A percentile compares a stretch with the other conserved stretches of the same genome.
These are phyloP conservation scores for Crotophaga sulcirostris DNA, from an alignment of 2,113 vertebrate species.

Conservation along the genomic window DNA sequence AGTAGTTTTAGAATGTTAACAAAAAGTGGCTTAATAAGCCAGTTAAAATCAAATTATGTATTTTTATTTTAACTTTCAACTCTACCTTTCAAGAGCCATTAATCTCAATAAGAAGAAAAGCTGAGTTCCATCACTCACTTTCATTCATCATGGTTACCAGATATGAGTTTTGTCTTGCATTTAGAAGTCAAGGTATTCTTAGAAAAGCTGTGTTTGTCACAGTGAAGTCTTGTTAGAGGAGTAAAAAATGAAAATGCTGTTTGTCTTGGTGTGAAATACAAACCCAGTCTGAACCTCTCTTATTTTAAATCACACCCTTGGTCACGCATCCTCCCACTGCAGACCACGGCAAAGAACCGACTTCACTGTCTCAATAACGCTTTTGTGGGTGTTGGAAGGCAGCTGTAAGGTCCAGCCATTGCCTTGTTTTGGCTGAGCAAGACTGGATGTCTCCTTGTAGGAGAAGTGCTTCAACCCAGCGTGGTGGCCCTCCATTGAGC, in stretches of 20 bases:
- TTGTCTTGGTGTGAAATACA: not conserved
- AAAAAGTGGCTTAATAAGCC: not conserved
- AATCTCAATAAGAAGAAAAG: not conserved
- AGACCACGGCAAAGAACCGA: accelerated
- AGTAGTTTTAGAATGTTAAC: not conserved
- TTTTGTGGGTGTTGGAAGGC: not conserved
- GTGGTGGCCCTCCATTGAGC: not conserved
- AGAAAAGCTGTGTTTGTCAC: not conserved
- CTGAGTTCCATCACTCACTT: not conserved
- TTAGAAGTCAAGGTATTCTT: not conserved
- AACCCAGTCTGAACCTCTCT: not conserved
- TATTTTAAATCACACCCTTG: not conserved
- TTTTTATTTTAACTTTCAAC: not conserved
- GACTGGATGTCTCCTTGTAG: not conserved
- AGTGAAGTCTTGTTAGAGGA: not conserved
- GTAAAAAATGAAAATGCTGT: not conserved
- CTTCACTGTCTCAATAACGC: accelerated
- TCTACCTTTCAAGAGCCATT: not conserved
- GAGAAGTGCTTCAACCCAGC: not conserved
- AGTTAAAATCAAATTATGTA: not conserved
- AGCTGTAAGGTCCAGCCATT: not conserved
- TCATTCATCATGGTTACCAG: not conserved
- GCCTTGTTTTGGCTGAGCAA: not conserved
- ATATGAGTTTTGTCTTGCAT: not conserved
- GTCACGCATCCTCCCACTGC: not conserved